Conservation (phyloP, 2,888 invertebrate genomes). For the Pristionchus entomophagus region DNA sequence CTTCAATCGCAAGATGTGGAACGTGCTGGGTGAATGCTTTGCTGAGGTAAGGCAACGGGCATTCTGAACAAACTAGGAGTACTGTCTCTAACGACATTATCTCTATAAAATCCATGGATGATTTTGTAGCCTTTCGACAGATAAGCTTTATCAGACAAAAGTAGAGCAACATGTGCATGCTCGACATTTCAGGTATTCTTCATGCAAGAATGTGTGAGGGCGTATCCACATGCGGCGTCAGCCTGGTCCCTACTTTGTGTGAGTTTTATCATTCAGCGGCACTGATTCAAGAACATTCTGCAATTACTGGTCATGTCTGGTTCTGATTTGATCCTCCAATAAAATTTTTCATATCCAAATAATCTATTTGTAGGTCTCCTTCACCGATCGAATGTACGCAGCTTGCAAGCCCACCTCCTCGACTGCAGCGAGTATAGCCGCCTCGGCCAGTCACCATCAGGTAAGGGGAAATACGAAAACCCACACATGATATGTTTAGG, state of each 20-base stretch:
- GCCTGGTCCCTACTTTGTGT: constrained; percentile 68
- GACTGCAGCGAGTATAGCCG: not conserved
- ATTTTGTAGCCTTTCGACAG: too few relatives aligned
- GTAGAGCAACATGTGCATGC: not conserved
- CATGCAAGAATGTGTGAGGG: constrained; percentile 70
- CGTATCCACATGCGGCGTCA: constrained; percentile 70
- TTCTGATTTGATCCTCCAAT: too few relatives aligned
- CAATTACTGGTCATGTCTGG: too few relatives aligned
- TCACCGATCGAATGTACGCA: constrained; percentile 63
- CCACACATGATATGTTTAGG: too few relatives aligned
- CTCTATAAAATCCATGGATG: too few relatives aligned
- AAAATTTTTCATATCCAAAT: too few relatives aligned
- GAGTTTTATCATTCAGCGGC: not conserved
- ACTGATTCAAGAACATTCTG: too few relatives aligned
- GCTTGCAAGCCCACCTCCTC: constrained; percentile 49
- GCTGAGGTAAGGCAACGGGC: constrained; percentile 64
- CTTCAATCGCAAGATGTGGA: constrained; percentile 67
- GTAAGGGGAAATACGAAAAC: not conserved
- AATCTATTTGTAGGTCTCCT: constrained; percentile 53
- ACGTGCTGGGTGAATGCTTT: constrained; percentile 67
- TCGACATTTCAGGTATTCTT: constrained; percentile 62
- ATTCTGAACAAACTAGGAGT: too few relatives aligned
- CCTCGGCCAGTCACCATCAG: constrained; percentile 23
- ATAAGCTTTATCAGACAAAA: too few relatives aligned
- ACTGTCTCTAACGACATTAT: too few relatives aligned